Conservation (phyloP, 92 coral and sea anemone species). For the Scolanthus callimorphus region DNA sequence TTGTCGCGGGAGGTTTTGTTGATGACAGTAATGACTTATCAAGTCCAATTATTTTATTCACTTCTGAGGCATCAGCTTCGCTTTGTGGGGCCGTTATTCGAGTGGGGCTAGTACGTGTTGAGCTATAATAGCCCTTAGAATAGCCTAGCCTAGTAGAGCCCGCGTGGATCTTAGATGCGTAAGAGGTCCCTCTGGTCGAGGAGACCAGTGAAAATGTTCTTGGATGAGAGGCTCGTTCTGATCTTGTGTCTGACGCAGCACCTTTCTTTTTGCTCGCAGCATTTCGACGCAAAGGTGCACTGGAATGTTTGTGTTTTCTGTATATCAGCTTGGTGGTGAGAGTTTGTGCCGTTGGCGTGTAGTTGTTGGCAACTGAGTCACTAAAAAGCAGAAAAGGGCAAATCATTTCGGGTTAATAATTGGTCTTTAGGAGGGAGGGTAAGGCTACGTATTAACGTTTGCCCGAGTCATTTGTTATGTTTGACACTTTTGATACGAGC, state of each 20-base stretch:
- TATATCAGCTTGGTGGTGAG: slow-evolving; percentile 79
- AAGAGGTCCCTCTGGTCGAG: slow-evolving; percentile 4
- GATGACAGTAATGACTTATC: slow-evolving; percentile 50
- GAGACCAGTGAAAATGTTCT: slow-evolving; percentile 32
- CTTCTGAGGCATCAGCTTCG: slow-evolving; percentile 40
- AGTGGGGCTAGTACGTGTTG: slow-evolving; percentile 42
- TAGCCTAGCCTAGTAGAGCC: slow-evolving; percentile 25
- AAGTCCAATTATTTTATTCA: slow-evolving; percentile 41
- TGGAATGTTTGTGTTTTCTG: slow-evolving; percentile 38
- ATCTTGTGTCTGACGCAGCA: neutral
- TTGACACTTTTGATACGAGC: too few species aligned
- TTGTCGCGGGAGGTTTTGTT: slow-evolving; percentile 55
- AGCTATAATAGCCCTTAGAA: slow-evolving; percentile 36
- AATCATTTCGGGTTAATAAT: too few species aligned
- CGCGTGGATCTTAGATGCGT: slow-evolving; percentile 23
- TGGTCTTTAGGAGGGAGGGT: too few species aligned
- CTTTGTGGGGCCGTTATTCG: slow-evolving; percentile 24
- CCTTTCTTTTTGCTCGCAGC: slow-evolving; percentile 6
- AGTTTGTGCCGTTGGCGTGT: slow-evolving; percentile 89
- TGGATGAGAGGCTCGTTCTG: neutral
- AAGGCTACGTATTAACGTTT: too few species aligned
- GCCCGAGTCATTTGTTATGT: too few species aligned
- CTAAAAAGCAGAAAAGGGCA: slow-evolving; percentile 48
- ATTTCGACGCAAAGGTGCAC: slow-evolving; percentile 12
- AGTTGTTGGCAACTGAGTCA: slow-evolving; percentile 98